Base-by-base conservation (phyloP, 1,140 invertebrate species). In the Pseudomyrmex gracilis region DNA sequence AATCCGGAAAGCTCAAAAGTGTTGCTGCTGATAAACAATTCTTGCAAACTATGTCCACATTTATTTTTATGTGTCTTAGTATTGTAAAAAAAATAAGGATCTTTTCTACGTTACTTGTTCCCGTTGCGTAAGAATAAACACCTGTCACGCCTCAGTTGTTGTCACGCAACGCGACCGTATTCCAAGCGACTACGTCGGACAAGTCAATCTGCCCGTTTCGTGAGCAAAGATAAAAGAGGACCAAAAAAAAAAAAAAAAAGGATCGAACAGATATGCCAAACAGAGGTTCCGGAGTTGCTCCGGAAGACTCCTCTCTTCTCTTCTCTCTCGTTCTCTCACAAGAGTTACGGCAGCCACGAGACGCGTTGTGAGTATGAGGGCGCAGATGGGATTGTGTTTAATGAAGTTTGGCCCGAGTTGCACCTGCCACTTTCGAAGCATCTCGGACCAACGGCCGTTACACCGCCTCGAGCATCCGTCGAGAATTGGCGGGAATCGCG, bases 321-420 rank as follows among this genome's bases (percentile, higher is more conserved):
- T 57, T 47, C 70, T 49, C n/a, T 77, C 43, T 64, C 51, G 61
- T 12, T 63, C 47, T 73, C 51, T 82, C 67, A 58, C 9, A 73
- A 55, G 24, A 85, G 73, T 84, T 86, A 85, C 87, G 83, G 68
- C 73, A 82, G 88, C 85, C 82, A 61, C 85, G 73, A 89, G 84
- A 84, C 83, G 87, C 90, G 85, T 91, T 86, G 92, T 84, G 91
- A 93, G 91, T 90, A 92, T 91, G 91, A 91, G 91, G 92, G 92
- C 92, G 92, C 92, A 93, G 92, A 93, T 93, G 92, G 91, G 91
- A 92, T 91, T 92, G 90, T 90, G 91, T 93, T 93, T 93, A 93
- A 93, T 93, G 92, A 93, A 93, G 92, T 93, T 92, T 93, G 92
- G 92, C 91, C 89, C 87, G 85, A 87, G 87, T 91, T 91, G 92